Base-by-base conservation (phyloP, 1,140 invertebrate species). In the Drosophila guanche region DNA sequence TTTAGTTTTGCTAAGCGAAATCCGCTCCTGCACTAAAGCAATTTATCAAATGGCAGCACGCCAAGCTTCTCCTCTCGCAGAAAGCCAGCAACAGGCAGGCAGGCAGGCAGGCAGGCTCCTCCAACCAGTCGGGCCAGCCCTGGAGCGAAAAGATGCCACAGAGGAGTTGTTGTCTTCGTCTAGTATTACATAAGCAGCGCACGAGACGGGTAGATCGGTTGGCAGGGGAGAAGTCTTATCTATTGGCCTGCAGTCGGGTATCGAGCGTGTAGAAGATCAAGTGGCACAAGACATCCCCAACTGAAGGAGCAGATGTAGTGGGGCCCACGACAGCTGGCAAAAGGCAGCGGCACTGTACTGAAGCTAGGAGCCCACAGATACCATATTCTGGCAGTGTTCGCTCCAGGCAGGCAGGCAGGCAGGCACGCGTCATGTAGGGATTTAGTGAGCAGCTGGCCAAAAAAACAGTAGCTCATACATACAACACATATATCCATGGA, bases 291-390 rank as follows among this genome's bases (percentile, higher is more conserved):
- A 73, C 69, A 84, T 84, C 80, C 85, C 46, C 56, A 57, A 47
- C 54, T 37, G 61, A 56, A 69, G 73, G 43, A 50, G 58, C 33
- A 51, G 47, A 58, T 67, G 54, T 43, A 48, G 45, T 42, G 65
- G 52, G 57, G 60, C 56, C 46, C 46, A 22, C 57, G 61, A 76
- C 71, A 83, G 81, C 81, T 86, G 81, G 77, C 77, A 86, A 86
- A 86, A 86, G 77, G 66, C 79, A 55, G 81, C 81, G 83, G 81
- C 81, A 86, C 81, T 86, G 81, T 86, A 86, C 81, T 66, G 43
- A 16, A 59, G 37, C 29, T 33, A n/a, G 37, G 22, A 48, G 53
- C 22, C 23, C 29, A 41, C 45, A 58, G 52, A 63, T 42, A 23
- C 29, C 2, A 16, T 56, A 65, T 50, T 56, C 10, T n/a, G 42